phyloP scores from a whole-genome alignment of 1,140 invertebrate species.

The Zophobas atratus region DNA sequence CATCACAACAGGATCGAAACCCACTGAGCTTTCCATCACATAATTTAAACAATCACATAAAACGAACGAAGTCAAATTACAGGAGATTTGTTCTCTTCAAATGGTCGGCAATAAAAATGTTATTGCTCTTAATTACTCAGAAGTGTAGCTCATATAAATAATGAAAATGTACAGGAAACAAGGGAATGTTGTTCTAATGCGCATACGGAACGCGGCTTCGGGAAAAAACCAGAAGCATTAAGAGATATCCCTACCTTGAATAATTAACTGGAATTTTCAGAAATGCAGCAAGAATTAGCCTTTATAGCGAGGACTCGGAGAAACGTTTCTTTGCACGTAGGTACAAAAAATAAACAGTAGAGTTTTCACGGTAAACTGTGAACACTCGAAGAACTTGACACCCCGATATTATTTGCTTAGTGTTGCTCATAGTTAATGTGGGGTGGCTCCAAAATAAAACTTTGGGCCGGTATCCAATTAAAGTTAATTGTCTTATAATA shows the following conservation, averaged over 20 bases:
- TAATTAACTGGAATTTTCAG: constrained; percentile 39
- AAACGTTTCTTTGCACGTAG: constrained; percentile 27
- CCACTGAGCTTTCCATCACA: constrained; percentile 10
- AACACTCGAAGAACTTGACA: constrained; percentile 32
- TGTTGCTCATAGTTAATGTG: constrained; percentile 3
- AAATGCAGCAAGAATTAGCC: constrained; percentile 21
- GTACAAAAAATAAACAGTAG: constrained; percentile 36
- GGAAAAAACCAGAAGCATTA: constrained; percentile 37
- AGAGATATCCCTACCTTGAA: constrained; percentile 6
- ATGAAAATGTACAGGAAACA: constrained; percentile 50
- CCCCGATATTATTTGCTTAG: constrained; percentile 21
- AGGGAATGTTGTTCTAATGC: constrained; percentile 49
- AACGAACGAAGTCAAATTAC: constrained; percentile 54
- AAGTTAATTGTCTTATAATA: constrained; percentile 11
- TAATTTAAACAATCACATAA: constrained; percentile 51
- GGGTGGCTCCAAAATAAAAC: background rate
- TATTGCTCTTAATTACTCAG: constrained; percentile 56
- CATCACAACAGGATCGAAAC: constrained; percentile 23
- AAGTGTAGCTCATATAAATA: constrained; percentile 56
- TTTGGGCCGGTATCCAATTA: constrained; percentile 11
- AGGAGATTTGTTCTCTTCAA: constrained; percentile 54
- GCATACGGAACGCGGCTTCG: constrained; percentile 36
- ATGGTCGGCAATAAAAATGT: constrained; percentile 54
- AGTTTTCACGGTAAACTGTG: constrained; percentile 46
- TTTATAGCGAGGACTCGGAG: background rate